A percentile compares a stretch with the other conserved stretches of the same genome.
phyloP scores from a whole-genome alignment of 2,888 invertebrate genomes.

The Acleris literana region DNA sequence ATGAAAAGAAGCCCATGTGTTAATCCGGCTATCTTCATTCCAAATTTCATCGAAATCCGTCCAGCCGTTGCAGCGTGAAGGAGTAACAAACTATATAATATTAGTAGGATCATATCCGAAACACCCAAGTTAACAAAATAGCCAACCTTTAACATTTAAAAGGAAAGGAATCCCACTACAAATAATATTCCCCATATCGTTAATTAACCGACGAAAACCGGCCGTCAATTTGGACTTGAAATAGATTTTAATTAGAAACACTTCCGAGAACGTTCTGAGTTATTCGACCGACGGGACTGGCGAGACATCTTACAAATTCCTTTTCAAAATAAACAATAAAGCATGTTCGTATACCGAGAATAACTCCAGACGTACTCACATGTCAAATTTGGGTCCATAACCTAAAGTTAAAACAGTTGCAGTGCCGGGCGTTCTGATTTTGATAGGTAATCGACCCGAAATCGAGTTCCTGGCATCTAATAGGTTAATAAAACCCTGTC shows the following conservation, averaged over 20 bases:
- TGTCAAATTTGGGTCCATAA: not conserved
- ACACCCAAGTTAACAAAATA: not conserved
- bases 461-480: no score
- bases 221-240: conserved; percentile 20
- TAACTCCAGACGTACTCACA: not conserved
- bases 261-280: conserved; percentile 39
- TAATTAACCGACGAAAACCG: conserved; percentile 27
- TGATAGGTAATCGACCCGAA: no score
- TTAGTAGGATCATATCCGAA: not conserved
- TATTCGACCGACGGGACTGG: conserved; percentile 7
- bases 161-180: conserved; percentile 11
- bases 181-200: conserved; percentile 24
- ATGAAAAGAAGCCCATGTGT: not conserved
- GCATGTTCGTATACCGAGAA: conserved; percentile 6
- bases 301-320: conserved; percentile 31
- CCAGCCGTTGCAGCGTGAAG: no score
- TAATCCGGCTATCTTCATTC: no score
- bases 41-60: no score
- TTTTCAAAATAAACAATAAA: conserved; percentile 18
- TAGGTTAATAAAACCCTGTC: not conserved
- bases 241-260: conserved; percentile 41
- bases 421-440: no score
- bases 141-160: conserved; percentile 10
- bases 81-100: no score
- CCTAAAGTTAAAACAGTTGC: not conserved